Percentiles rank a stretch among this genome's conserved stretches.
phyloP scores from a whole-genome alignment of 2,797 vertebrate species.

The Tadarida brasiliensis region DNA sequence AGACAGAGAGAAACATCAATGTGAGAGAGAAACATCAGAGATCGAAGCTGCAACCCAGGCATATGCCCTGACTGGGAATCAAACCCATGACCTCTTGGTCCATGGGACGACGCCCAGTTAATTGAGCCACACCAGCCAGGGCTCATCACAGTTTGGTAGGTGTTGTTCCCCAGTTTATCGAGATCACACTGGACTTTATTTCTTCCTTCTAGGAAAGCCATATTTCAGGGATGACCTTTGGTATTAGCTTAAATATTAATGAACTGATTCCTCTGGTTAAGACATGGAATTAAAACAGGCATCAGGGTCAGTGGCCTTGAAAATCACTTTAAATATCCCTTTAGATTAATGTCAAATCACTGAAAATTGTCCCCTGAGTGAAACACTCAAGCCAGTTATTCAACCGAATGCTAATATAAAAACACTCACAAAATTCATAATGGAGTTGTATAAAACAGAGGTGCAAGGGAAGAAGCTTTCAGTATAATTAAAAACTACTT shows the following conservation, averaged over 20 bases:
- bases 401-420: not conserved
- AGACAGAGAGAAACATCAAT: too few species aligned
- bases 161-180: not conserved
- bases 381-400: not conserved
- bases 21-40: not conserved
- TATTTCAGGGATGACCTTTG: not conserved
- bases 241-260: constrained; percentile 47
- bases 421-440: not conserved
- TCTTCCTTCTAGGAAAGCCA: not conserved
- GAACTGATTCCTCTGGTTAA: not conserved
- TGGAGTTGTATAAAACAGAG: not conserved
- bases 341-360: constrained; percentile 36
- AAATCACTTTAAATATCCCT: constrained; percentile 50
- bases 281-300: constrained; percentile 11
- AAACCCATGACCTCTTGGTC: not conserved
- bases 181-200: not conserved
- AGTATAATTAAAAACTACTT: not conserved
- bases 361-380: not conserved
- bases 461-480: not conserved
- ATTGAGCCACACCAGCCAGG: not conserved
- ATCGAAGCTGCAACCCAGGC: not conserved
- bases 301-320: not conserved
- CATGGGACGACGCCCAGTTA: not conserved
- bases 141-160: not conserved
- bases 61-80: not conserved